Base-by-base conservation (phyloP, 2,888 invertebrate species). In the Harpalus rufipes region DNA sequence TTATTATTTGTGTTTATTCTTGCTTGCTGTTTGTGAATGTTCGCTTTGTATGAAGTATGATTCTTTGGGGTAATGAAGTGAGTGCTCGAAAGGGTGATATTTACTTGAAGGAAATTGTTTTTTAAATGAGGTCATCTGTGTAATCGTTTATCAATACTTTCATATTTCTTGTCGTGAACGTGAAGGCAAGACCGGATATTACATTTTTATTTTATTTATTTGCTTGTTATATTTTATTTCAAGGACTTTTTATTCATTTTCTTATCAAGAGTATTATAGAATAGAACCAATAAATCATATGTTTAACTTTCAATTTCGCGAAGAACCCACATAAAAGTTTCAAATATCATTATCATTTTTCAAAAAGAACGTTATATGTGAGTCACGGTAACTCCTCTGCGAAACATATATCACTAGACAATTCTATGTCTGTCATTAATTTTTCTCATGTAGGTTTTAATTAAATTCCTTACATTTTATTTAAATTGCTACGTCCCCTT, bases 141-240 rank as follows among this genome's bases (percentile, higher is more conserved):
- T 74, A 74, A 74, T 74, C 16, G 72, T 74, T 74, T 74, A 74
- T 74, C 72, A 44, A 74, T 74, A 74, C 72, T 74, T 74, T 41
- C 7, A 18, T 44, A 44, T 74, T 74, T 41, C 72, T 18, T 74
- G 72, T 16, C 16, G 14, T 44, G 44, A 51, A 12, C 51, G 16
- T 16, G n/a, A 44, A 32, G 10, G 39, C n/a, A 32, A 12, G 25
- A 68, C n/a, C 39, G 63, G 21, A 68, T 32, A 68, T 68, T 68
- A 39, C 39, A 63, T 63, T 61, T 61, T 63, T 63, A 25, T 63
- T 61, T 25, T 65, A 65, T 65, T 65, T 65, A 21, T n/a, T 32
- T 12, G 65, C 32, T 68, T 39, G 68, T 39, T 63, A 7, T 25
- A 4, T 25, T 68, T 14, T 68, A 32, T 68, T 32, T n/a, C 14